Percentiles rank a stretch among this genome's conserved stretches.
Evolutionary conservation across 2,113 vertebrate genomes (phyloP).

Genomic region (Ciconia maguari): DNA sequence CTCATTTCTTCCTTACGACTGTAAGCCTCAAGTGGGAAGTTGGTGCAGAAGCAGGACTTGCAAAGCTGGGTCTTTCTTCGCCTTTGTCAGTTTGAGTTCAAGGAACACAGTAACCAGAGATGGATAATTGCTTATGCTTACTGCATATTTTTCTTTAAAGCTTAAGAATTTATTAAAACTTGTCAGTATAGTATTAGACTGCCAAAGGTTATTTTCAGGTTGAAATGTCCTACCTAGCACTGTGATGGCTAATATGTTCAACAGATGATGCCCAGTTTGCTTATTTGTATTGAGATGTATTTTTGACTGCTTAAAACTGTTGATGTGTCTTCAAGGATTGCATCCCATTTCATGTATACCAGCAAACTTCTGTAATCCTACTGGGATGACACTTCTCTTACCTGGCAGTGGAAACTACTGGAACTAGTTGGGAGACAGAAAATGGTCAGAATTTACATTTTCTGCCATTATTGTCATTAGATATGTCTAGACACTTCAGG

Average conservation of each 20-base stretch:
- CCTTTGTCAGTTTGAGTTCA: background rate
- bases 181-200: background rate
- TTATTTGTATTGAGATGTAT: background rate
- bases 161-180: background rate
- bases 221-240: background rate
- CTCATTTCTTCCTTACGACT: background rate
- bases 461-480: background rate
- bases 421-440: background rate
- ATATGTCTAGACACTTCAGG: background rate
- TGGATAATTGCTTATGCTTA: background rate
- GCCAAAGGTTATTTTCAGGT: background rate
- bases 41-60: background rate
- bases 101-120: background rate
- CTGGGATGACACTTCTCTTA: background rate
- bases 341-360: background rate
- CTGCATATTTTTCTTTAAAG: background rate
- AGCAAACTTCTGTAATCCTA: background rate
- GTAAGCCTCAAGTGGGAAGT: background rate
- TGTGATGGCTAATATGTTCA: background rate
- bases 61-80: background rate
- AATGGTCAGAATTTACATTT: background rate
- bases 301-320: background rate
- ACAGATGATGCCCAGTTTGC: background rate
- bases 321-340: background rate
- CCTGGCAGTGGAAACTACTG: background rate